A percentile compares a stretch with the other conserved stretches of the same genome.
phyloP scores from a whole-genome alignment of 2,113 vertebrate genomes.

The Engystomops pustulosus region DNA sequence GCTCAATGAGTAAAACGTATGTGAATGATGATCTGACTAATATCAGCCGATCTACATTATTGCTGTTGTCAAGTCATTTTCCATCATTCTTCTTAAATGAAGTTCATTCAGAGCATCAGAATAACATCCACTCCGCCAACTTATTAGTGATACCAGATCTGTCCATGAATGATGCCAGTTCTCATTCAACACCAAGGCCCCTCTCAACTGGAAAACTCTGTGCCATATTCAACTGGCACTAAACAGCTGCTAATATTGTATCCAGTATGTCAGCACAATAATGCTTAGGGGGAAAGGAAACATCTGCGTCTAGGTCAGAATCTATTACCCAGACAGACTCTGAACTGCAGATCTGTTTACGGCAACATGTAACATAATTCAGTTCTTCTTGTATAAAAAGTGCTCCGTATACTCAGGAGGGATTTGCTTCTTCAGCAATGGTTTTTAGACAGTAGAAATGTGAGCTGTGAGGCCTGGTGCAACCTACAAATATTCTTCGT shows the following conservation, averaged over 20 bases:
- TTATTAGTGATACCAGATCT: constrained; percentile 44
- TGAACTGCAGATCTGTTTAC: constrained; percentile 65
- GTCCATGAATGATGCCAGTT: constrained; percentile 44
- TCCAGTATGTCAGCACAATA: constrained; percentile 54
- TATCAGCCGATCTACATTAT: constrained; percentile 35
- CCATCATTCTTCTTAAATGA: background rate
- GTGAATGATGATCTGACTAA: constrained; percentile 21
- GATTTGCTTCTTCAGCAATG: constrained; percentile 35
- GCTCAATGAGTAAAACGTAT: background rate
- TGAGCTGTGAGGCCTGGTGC: constrained; percentile 19
- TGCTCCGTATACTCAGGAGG: constrained; percentile 32
- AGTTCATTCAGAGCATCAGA: constrained; percentile 37
- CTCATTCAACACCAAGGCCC: constrained; percentile 61
- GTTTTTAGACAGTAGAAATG: constrained; percentile 11
- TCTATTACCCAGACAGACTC: constrained; percentile 62
- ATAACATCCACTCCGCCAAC: constrained; percentile 5
- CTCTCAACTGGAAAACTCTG: constrained; percentile 66
- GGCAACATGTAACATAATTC: constrained; percentile 43
- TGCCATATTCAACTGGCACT: constrained; percentile 64
- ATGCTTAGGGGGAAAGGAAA: constrained; percentile 62
- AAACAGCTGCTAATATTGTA: constrained; percentile 60
- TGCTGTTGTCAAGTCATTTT: constrained; percentile 32
- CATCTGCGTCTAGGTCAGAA: constrained; percentile 68
- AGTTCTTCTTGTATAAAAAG: constrained; percentile 26
- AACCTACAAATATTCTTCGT: background rate